These are phyloP conservation scores for Scaptomyza graminum DNA, from an alignment of 1,140 invertebrate genomes.

Conservation along the genomic window DNA sequence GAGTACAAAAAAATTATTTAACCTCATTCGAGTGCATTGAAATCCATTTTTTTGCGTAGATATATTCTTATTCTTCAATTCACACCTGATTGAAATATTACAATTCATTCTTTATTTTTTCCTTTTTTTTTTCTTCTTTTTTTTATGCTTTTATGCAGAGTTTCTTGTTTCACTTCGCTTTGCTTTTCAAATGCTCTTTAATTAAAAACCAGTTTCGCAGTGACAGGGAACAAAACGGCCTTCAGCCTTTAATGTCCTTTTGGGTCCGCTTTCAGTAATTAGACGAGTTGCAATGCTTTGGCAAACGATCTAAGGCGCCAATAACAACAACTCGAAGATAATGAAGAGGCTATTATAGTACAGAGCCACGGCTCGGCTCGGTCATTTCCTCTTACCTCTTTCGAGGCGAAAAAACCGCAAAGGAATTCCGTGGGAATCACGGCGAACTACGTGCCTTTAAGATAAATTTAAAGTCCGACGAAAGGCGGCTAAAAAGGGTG, in stretches of 20 bases:
- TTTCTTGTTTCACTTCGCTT: conserved; percentile 24
- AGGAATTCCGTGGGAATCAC: conserved; percentile 5
- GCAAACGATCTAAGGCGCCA: conserved; percentile 28
- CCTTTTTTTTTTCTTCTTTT: neutral
- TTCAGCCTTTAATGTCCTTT: conserved; percentile 7
- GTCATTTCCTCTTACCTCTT: neutral
- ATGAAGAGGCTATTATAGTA: conserved; percentile 59
- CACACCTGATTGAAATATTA: conserved; percentile 68
- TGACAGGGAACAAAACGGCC: conserved; percentile 19
- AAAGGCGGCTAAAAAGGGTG: too few species aligned
- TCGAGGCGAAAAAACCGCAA: conserved; percentile 24
- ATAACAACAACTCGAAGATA: conserved; percentile 34
- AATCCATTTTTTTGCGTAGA: conserved; percentile 44
- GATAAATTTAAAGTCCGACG: neutral
- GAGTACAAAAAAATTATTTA: conserved; percentile 63
- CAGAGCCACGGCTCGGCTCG: neutral
- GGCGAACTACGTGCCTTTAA: conserved; percentile 35
- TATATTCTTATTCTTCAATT: too few species aligned
- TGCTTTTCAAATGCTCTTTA: conserved; percentile 60
- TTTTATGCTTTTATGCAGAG: conserved; percentile 3
- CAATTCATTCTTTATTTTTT: conserved; percentile 38
- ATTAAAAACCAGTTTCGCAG: conserved; percentile 74
- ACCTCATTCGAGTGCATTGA: conserved; percentile 76
- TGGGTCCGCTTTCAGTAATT: conserved; percentile 51
- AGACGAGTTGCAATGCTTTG: conserved; percentile 38